These are phyloP conservation scores for Sweltsa coloradensis DNA, from an alignment of 1,140 invertebrate species.

Conservation along the genomic window DNA sequence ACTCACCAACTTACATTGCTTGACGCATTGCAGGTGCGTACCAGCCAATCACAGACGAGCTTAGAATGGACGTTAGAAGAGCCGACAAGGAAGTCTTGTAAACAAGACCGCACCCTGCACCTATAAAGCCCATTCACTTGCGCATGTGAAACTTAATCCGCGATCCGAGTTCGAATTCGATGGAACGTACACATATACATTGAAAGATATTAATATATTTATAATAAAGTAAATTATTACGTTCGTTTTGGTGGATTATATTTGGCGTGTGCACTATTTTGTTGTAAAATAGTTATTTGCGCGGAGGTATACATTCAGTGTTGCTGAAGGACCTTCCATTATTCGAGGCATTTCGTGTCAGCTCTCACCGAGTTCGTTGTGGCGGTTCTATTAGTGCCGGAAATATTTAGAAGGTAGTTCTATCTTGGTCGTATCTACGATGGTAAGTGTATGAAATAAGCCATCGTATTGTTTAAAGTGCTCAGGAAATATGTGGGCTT, in stretches of 20 bases:
- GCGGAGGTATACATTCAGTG: slow-evolving; percentile 22
- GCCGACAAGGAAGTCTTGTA: slow-evolving; percentile 36
- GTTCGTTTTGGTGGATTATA: slow-evolving; percentile 5
- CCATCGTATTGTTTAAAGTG: slow-evolving; percentile 1
- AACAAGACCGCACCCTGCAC: slow-evolving; percentile 49
- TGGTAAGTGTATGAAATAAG: slow-evolving; percentile 19
- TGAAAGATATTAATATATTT: slow-evolving; percentile 8
- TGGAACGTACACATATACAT: background rate
- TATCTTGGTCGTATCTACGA: slow-evolving; percentile 18
- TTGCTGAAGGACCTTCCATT: slow-evolving; percentile 18
- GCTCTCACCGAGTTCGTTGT: slow-evolving; percentile 19
- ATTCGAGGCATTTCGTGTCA: slow-evolving; percentile 22
- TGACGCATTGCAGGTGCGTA: slow-evolving; percentile 75
- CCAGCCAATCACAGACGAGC: slow-evolving; percentile 45
- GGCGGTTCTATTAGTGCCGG: slow-evolving; percentile 21
- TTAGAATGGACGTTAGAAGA: slow-evolving; percentile 20
- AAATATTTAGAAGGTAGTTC: slow-evolving; percentile 21
- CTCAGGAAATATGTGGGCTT: background rate
- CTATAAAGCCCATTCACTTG: slow-evolving; percentile 33
- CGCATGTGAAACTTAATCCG: slow-evolving; percentile 24
- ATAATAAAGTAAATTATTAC: background rate
- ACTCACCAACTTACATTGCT: slow-evolving; percentile 24
- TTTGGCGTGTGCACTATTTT: slow-evolving; percentile 4
- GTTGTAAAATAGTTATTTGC: slow-evolving; percentile 6
- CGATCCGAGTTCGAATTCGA: slow-evolving; percentile 14